Evolutionary conservation across 2,888 invertebrate genomes (phyloP).

Genomic region (Diarsia brunnea): DNA sequence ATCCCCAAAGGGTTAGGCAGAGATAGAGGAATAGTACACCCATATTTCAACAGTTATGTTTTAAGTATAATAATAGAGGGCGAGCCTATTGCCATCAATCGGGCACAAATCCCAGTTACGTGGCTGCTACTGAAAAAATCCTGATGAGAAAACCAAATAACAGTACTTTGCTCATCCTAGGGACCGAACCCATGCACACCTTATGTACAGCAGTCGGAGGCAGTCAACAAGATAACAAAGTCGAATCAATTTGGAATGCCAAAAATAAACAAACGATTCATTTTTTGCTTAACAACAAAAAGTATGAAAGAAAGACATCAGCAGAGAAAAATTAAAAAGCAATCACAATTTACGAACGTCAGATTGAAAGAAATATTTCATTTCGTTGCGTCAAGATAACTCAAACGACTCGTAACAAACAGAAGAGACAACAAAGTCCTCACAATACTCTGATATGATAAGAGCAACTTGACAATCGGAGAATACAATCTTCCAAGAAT

Average conservation of each 20-base stretch:
- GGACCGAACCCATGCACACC: no score
- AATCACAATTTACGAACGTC: slow-evolving; percentile 61
- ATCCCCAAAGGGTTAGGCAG: no score
- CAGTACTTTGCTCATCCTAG: no score
- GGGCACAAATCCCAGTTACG: no score
- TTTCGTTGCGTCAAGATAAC: slow-evolving; percentile 62
- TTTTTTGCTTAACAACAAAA: slow-evolving; percentile 21
- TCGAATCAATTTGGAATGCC: not conserved
- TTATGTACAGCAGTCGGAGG: no score
- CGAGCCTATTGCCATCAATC: no score
- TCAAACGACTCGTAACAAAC: slow-evolving; percentile 52
- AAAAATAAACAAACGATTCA: slow-evolving; percentile 4
- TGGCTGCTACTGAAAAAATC: no score
- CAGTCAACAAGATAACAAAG: no score
- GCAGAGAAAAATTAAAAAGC: slow-evolving; percentile 51
- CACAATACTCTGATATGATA: slow-evolving; percentile 63
- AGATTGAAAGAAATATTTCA: slow-evolving; percentile 46
- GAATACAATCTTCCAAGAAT: slow-evolving; percentile 57
- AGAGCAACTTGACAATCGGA: slow-evolving; percentile 62
- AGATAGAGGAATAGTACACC: no score
- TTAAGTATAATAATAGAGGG: no score
- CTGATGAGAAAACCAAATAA: no score
- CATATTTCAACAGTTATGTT: no score
- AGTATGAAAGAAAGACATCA: slow-evolving; percentile 29
- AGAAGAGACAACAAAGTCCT: slow-evolving; percentile 54